Percentiles rank a stretch among this genome's conserved stretches.
These are phyloP conservation scores for Serranochromis macrocephalus DNA, from an alignment of 2,113 vertebrate species.

Conservation along the genomic window DNA sequence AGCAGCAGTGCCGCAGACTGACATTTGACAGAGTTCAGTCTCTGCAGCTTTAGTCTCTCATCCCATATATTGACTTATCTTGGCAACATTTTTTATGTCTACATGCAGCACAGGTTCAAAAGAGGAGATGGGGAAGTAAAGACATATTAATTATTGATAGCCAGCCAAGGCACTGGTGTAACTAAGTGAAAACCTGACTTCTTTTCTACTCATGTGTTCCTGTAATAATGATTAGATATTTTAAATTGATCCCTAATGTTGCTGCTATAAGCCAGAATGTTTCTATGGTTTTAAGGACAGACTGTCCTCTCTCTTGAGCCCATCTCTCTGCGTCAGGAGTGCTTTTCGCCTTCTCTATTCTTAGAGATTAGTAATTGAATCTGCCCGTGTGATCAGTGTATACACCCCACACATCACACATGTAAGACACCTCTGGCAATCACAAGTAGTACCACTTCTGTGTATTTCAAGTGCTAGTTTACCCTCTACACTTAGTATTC, in stretches of 20 bases:
- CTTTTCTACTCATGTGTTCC: not conserved
- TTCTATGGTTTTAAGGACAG: conserved; percentile 15
- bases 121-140: not conserved
- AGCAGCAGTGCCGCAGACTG: not conserved
- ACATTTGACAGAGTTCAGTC: conserved; percentile 15
- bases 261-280: not conserved
- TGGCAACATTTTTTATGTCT: not conserved
- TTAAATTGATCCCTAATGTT: not conserved
- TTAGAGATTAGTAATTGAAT: conserved; percentile 63
- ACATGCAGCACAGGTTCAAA: not conserved
- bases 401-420: conserved; percentile 8
- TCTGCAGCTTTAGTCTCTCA: conserved; percentile 20
- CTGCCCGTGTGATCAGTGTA: conserved; percentile 26
- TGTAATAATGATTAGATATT: not conserved
- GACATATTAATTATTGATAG: not conserved
- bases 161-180: not conserved
- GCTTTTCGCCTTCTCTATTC: conserved; percentile 50
- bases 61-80: not conserved
- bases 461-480: not conserved
- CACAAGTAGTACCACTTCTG: not conserved
- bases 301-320: conserved; percentile 6
- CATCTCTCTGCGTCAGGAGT: not conserved
- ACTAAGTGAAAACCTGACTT: not conserved
- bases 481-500: not conserved
- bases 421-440: not conserved